Conservation (phyloP, 2,888 invertebrate species). For the Heliconius hortense region DNA sequence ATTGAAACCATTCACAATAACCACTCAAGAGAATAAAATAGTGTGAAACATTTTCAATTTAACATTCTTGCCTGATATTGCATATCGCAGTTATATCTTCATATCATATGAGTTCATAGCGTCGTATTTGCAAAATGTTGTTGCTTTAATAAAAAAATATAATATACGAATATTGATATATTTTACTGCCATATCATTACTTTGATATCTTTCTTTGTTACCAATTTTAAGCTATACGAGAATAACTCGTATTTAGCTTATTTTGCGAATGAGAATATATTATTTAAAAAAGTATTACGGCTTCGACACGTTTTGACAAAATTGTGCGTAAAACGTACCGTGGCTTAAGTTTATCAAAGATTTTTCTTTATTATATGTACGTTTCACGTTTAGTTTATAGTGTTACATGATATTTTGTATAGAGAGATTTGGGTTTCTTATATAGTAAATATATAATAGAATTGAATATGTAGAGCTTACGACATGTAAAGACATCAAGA, state of each 20-base stretch:
- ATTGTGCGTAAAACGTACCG: background rate
- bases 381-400: background rate
- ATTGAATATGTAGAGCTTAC: too few species aligned
- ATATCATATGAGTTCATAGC: slow-evolving; percentile 2
- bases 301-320: background rate
- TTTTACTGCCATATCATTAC: background rate
- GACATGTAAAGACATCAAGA: too few species aligned
- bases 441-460: background rate
- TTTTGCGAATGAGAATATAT: slow-evolving; percentile 1
- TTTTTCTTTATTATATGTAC: background rate
- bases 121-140: slow-evolving; percentile 4
- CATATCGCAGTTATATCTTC: slow-evolving; percentile 18
- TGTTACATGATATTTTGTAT: background rate
- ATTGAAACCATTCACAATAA: slow-evolving; percentile 7
- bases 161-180: background rate
- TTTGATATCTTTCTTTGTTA: background rate
- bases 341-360: slow-evolving; percentile 1
- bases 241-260: too few species aligned
- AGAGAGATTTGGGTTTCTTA: background rate
- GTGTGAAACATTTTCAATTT: slow-evolving; percentile 26
- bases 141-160: background rate
- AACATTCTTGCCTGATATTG: slow-evolving; percentile 29
- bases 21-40: background rate
- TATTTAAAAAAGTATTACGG: background rate
- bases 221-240: background rate